These are phyloP conservation scores for Phyllopteryx taeniolatus DNA, from an alignment of 2,113 vertebrate species.

Conservation along the genomic window DNA sequence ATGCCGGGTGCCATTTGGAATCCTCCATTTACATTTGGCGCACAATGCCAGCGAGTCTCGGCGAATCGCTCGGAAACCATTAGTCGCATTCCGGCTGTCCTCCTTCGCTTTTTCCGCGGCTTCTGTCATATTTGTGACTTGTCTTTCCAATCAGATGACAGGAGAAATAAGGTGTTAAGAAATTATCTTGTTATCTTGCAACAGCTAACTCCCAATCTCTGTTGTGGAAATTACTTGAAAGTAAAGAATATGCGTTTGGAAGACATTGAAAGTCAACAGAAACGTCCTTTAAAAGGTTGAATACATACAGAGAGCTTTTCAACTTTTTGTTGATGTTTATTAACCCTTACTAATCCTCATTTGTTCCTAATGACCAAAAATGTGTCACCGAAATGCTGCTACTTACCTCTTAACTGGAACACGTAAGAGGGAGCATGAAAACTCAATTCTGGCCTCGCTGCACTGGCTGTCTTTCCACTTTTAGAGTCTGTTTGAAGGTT, in stretches of 20 bases:
- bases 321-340: no score
- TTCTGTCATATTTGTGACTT: neutral
- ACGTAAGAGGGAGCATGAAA: no score
- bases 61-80: neutral
- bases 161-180: neutral
- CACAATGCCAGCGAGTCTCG: neutral
- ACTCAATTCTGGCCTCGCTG: no score
- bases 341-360: no score
- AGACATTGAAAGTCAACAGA: neutral
- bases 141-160: neutral
- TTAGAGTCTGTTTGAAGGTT: no score
- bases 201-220: no score
- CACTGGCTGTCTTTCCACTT: no score
- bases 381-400: no score
- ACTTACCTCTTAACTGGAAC: no score
- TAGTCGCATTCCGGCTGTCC: neutral
- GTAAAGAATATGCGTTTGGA: neutral
- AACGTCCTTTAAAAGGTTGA: neutral
- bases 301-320: no score
- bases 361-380: no score
- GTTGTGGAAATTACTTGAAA: neutral
- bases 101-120: neutral
- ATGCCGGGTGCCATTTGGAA: neutral
- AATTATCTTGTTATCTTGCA: neutral
- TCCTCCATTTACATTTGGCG: neutral